Conservation (phyloP, 2,113 vertebrate species). For the Leucosticte australis region DNA sequence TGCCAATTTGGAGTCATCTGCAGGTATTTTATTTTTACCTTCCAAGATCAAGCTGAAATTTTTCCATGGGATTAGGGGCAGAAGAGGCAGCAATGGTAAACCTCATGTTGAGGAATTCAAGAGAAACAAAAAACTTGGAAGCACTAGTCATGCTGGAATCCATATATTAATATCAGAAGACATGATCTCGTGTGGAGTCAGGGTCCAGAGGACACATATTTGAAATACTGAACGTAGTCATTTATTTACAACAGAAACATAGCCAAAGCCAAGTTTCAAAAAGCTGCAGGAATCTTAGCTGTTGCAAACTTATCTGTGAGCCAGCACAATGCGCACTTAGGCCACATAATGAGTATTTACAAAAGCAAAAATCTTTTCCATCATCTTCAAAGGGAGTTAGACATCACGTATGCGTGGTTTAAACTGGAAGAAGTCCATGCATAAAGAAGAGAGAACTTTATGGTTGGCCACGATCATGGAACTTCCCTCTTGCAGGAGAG, state of each 20-base stretch:
- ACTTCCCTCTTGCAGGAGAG: neutral
- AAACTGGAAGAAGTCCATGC: conserved; percentile 13
- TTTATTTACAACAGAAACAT: neutral
- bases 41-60: neutral
- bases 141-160: neutral
- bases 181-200: neutral
- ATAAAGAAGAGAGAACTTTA: neutral
- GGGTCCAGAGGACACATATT: neutral
- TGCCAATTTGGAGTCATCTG: neutral
- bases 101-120: neutral
- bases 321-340: neutral
- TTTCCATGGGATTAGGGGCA: neutral
- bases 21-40: neutral
- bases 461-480: neutral
- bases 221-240: neutral
- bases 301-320: neutral
- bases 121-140: conserved; percentile 12
- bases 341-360: neutral
- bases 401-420: neutral
- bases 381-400: conserved; percentile 19
- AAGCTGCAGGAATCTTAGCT: neutral
- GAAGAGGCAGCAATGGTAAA: neutral
- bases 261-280: neutral
- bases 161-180: neutral
- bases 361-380: neutral